Conservation (phyloP, 2,113 vertebrate species). For the Mormoops blainvillei region DNA sequence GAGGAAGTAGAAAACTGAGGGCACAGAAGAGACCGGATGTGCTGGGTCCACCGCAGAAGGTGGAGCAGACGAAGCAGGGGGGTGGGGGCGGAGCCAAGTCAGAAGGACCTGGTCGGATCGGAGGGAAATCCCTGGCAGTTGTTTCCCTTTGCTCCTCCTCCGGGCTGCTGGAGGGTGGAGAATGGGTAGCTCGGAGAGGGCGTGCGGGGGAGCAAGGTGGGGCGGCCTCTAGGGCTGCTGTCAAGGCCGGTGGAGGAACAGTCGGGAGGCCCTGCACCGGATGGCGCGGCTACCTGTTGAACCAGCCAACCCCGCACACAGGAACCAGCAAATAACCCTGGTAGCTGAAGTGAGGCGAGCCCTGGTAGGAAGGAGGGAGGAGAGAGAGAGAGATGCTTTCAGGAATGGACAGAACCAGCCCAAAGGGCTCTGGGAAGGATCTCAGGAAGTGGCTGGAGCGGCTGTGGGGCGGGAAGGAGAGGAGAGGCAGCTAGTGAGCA, state of each 20-base stretch:
- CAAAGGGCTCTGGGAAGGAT: background rate
- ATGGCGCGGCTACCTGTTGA: background rate
- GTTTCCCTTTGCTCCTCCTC: background rate
- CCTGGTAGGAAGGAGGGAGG: background rate
- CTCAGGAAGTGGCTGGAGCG: background rate
- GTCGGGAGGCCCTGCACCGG: background rate
- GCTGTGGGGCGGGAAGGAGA: background rate
- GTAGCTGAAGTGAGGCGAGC: background rate
- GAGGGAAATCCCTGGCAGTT: background rate
- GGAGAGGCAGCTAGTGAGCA: background rate
- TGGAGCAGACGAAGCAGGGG: rapidly evolving
- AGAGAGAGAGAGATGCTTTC: background rate
- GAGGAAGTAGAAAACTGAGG: background rate
- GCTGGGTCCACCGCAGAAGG: rapidly evolving
- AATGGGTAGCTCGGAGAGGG: background rate
- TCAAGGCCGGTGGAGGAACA: background rate
- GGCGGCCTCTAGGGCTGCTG: background rate
- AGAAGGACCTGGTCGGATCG: rapidly evolving
- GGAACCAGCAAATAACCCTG: background rate
- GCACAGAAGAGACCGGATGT: background rate
- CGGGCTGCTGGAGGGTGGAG: background rate
- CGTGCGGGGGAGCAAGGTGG: background rate
- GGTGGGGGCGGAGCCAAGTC: background rate
- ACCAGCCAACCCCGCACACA: background rate
- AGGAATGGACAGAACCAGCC: background rate